Percentiles rank a stretch among this genome's conserved stretches.
Conservation (phyloP, 2,113 vertebrate species). For the Cinclus cinclus region DNA sequence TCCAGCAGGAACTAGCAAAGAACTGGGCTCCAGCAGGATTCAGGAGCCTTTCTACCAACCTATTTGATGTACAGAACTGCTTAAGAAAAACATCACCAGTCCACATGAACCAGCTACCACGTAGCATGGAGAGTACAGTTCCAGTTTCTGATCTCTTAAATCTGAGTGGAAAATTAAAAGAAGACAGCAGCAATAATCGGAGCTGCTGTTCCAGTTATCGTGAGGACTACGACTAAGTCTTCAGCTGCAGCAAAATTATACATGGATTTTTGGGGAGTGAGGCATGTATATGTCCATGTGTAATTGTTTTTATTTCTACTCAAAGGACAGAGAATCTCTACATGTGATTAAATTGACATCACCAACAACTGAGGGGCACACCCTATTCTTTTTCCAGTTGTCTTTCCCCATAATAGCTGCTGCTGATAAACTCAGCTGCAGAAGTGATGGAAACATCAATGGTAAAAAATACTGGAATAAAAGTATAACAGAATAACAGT, state of each 20-base stretch:
- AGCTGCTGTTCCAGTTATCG: background rate
- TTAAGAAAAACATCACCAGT: background rate
- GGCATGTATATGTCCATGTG: background rate
- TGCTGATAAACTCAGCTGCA: background rate
- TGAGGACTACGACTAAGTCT: background rate
- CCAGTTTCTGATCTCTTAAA: background rate
- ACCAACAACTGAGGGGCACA: background rate
- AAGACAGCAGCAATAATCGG: rapidly evolving
- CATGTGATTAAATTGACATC: background rate
- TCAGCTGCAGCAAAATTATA: background rate
- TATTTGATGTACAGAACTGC: background rate
- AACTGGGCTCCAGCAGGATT: background rate
- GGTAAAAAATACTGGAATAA: background rate
- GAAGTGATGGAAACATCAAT: background rate
- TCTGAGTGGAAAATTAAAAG: background rate
- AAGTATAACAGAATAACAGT: background rate
- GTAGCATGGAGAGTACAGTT: background rate
- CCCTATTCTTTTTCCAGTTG: background rate
- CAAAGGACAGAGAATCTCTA: background rate
- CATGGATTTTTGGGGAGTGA: background rate
- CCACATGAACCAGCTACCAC: rapidly evolving
- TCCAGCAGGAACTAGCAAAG: background rate
- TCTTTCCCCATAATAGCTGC: background rate
- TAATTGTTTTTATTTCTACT: background rate
- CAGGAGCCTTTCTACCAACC: background rate